Conservation (phyloP, 1,140 invertebrate genomes). For the Bradysia coprophila region DNA sequence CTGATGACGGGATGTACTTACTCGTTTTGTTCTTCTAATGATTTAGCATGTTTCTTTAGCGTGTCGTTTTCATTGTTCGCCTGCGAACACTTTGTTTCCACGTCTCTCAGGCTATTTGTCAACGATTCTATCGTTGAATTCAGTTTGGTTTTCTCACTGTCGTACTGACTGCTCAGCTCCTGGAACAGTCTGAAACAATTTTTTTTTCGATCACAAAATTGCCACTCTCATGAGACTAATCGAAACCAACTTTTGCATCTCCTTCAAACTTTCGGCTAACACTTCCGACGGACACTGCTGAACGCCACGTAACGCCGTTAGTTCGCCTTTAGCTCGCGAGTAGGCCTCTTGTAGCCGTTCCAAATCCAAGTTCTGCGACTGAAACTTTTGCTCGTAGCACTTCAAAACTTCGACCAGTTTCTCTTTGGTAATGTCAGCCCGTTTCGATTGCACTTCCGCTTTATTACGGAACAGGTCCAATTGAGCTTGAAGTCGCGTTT, state of each 20-base stretch:
- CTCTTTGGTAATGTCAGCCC: slow-evolving; percentile 29
- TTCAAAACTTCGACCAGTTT: slow-evolving; percentile 38
- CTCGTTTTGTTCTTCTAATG: background rate
- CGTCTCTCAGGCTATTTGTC: slow-evolving; percentile 11
- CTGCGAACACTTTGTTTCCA: background rate
- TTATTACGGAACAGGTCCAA: slow-evolving; percentile 17
- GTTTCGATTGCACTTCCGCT: slow-evolving; percentile 21
- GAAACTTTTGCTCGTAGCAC: slow-evolving; percentile 36
- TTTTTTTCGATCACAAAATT: background rate
- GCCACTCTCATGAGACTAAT: background rate
- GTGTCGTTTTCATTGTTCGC: background rate
- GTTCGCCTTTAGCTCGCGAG: slow-evolving; percentile 28
- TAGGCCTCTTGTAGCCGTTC: slow-evolving; percentile 35
- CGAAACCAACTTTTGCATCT: slow-evolving; percentile 30
- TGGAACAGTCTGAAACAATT: slow-evolving; percentile 29
- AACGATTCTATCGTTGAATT: slow-evolving; percentile 20
- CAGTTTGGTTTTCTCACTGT: slow-evolving; percentile 30
- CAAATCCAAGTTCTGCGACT: slow-evolving; percentile 34
- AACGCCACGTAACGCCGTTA: slow-evolving; percentile 32
- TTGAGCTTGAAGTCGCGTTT: slow-evolving; percentile 18
- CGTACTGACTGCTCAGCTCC: slow-evolving; percentile 38
- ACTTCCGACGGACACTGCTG: slow-evolving; percentile 28
- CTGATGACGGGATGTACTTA: background rate
- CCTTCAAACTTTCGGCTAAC: slow-evolving; percentile 34
- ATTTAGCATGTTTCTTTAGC: background rate